Percentiles rank a stretch among this genome's conserved stretches.
Evolutionary conservation across 1,140 invertebrate genomes (phyloP).

Genomic region (Cheumatopsyche charites): DNA sequence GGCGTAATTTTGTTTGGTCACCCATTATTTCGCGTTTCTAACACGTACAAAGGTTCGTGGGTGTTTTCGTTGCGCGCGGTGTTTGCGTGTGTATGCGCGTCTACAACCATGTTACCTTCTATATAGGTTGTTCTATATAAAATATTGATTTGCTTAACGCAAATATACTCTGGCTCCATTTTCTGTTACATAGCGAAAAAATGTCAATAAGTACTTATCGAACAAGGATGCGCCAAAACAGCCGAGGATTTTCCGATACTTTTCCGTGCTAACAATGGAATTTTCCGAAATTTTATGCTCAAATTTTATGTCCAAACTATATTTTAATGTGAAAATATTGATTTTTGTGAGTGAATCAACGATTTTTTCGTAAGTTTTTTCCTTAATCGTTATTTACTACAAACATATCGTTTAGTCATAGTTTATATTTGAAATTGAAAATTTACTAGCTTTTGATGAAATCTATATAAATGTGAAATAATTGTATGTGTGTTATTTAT

Average conservation of each 20-base stretch:
- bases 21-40: slow-evolving; percentile 29
- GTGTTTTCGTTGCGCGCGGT: slow-evolving; percentile 1
- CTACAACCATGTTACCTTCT: slow-evolving; percentile 35
- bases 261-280: no score
- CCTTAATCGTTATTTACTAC: no score
- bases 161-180: slow-evolving; percentile 50
- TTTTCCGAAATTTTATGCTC: neutral
- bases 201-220: slow-evolving; percentile 47
- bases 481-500: no score
- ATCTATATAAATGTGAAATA: no score
- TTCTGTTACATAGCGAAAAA: slow-evolving; percentile 49
- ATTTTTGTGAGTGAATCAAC: neutral
- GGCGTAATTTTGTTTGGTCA: slow-evolving; percentile 37
- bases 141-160: slow-evolving; percentile 49
- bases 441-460: no score
- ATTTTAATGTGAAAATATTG: neutral
- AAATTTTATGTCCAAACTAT: neutral
- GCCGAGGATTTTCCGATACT: neutral
- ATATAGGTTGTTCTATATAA: slow-evolving; percentile 46
- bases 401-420: no score
- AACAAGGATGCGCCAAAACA: slow-evolving; percentile 32
- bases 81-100: slow-evolving; percentile 4
- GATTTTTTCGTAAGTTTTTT: no score
- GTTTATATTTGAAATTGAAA: no score
- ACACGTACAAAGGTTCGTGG: slow-evolving; percentile 32